A percentile compares a stretch with the other conserved stretches of the same genome.
Conservation (phyloP, 1,140 invertebrate genomes). For the Drosophila tropicalis region DNA sequence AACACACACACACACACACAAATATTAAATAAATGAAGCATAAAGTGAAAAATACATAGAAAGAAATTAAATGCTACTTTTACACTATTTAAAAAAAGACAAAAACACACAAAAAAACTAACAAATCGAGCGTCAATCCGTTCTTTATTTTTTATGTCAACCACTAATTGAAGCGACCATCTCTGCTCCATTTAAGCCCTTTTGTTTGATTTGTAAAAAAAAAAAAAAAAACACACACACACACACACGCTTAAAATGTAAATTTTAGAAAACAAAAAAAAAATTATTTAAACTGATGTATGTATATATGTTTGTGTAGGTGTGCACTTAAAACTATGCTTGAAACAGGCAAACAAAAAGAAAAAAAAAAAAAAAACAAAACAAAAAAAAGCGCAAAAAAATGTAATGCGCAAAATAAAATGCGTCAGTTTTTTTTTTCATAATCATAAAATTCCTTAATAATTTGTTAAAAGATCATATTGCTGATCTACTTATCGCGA, state of each 20-base stretch:
- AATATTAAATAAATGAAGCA: constrained; percentile 5
- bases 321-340: constrained; percentile 1
- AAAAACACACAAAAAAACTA: constrained; percentile 46
- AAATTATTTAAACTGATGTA: constrained; percentile 3
- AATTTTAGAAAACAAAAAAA: constrained; percentile 27
- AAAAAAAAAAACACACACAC: neutral
- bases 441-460: neutral
- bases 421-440: neutral
- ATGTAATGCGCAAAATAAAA: neutral
- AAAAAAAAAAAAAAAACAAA: no score
- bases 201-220: constrained; percentile 56
- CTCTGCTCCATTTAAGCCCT: constrained; percentile 24
- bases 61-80: constrained; percentile 54
- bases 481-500: constrained; percentile 83
- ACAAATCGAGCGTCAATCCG: constrained; percentile 41
- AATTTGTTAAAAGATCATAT: constrained; percentile 9
- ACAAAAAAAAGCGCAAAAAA: neutral
- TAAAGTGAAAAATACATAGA: constrained; percentile 44
- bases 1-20: constrained; percentile 17
- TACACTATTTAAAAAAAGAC: constrained; percentile 35
- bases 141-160: constrained; percentile 41
- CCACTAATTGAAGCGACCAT: constrained; percentile 37
- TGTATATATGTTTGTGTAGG: neutral
- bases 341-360: neutral
- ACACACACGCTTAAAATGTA: constrained; percentile 10